Percentiles rank a stretch among this genome's conserved stretches.
Conservation (phyloP, 2,888 invertebrate genomes). For the Agonum fuliginosum region DNA sequence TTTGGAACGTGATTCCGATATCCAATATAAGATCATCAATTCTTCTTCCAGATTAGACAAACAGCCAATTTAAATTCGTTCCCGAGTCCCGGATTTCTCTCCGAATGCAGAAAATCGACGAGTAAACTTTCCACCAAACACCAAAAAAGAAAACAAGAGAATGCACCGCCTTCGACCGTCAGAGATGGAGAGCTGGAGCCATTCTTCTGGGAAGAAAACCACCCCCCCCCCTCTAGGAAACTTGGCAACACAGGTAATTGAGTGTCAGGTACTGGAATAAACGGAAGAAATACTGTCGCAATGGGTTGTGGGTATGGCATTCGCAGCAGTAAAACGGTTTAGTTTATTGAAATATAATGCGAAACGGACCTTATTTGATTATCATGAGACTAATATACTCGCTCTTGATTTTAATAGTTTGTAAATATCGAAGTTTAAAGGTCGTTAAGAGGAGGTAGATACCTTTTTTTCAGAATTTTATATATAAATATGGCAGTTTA, state of each 20-base stretch:
- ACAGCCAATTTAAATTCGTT: constrained; percentile 22
- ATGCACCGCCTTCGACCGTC: constrained; percentile 11
- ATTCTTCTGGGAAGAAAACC: not conserved
- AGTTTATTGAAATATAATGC: constrained; percentile 71
- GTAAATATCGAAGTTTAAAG: constrained; percentile 13
- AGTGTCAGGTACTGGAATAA: constrained; percentile 42
- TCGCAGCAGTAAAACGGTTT: constrained; percentile 68
- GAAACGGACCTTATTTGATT: constrained; percentile 65
- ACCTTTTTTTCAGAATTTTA: constrained; percentile 13
- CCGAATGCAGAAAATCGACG: not conserved
- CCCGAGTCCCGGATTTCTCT: constrained; percentile 1
- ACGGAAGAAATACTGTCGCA: constrained; percentile 39
- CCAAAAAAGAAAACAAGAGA: not conserved
- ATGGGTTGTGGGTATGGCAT: not conserved
- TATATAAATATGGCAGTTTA: not conserved
- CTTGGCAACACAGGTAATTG: constrained; percentile 6
- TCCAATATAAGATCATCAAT: not conserved
- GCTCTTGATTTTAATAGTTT: constrained; percentile 40
- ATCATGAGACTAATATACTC: not conserved
- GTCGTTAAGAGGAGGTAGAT: constrained; percentile 10
- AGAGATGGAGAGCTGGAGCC: constrained; percentile 1
- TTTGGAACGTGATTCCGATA: not conserved
- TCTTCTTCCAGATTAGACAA: constrained; percentile 40
- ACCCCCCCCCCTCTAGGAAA: too few relatives aligned
- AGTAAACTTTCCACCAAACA: not conserved